A percentile compares a stretch with the other conserved stretches of the same genome.
phyloP scores from a whole-genome alignment of 2,888 invertebrate genomes.

The Amphipyra tragopoginis region DNA sequence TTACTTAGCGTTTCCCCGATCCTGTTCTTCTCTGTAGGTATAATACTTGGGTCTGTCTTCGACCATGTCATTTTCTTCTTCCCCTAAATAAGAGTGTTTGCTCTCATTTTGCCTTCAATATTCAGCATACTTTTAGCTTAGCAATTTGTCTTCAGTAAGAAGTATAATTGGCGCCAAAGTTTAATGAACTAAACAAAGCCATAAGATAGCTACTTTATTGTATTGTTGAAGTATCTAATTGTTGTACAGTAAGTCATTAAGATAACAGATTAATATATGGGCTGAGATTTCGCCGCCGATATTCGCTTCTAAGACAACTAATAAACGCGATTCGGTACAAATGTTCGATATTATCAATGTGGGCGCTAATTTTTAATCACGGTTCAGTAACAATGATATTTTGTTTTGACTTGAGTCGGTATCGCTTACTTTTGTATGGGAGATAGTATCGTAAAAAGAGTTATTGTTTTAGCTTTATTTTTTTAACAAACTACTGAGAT shows the following conservation, averaged over 20 bases:
- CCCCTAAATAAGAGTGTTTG: too few species aligned
- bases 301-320: constrained; percentile 46
- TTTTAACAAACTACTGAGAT: too few species aligned
- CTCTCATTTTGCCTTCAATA: too few species aligned
- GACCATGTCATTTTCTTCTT: too few species aligned
- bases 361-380: constrained; percentile 59
- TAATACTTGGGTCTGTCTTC: too few species aligned
- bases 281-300: constrained; percentile 60
- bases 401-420: constrained; percentile 10
- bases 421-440: neutral
- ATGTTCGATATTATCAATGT: constrained; percentile 60
- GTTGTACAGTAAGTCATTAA: constrained; percentile 58
- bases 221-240: constrained; percentile 59
- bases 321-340: constrained; percentile 52
- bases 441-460: neutral
- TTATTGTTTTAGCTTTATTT: neutral
- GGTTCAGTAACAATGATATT: neutral
- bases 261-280: constrained; percentile 55
- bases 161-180: constrained; percentile 18
- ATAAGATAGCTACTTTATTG: constrained; percentile 39
- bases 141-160: neutral
- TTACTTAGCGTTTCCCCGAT: too few species aligned
- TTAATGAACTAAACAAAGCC: constrained; percentile 26
- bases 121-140: too few species aligned
- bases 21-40: too few species aligned